Percentiles rank a stretch among this genome's conserved stretches.
These are phyloP conservation scores for Channallabes apus DNA, from an alignment of 2,797 vertebrate species.

Conservation along the genomic window DNA sequence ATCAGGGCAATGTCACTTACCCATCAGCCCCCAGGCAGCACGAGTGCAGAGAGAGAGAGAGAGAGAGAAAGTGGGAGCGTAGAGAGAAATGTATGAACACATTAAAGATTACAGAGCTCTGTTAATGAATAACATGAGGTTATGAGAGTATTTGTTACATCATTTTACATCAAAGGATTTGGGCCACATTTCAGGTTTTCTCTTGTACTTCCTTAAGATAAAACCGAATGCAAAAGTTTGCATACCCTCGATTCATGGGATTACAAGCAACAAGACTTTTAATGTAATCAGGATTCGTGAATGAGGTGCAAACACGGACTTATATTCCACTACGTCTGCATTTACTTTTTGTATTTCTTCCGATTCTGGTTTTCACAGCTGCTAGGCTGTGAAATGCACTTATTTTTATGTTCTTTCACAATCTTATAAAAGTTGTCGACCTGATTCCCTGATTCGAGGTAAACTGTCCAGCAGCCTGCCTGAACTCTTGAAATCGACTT, in stretches of 20 bases:
- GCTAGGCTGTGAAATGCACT: background rate
- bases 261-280: background rate
- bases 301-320: background rate
- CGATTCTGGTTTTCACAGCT: background rate
- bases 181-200: background rate
- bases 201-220: background rate
- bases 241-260: background rate
- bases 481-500: background rate
- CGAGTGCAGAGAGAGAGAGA: slow-evolving; percentile 63
- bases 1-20: slow-evolving; percentile 74
- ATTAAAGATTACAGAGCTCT: slow-evolving; percentile 18
- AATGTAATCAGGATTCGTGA: background rate
- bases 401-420: background rate
- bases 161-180: too few relatives aligned
- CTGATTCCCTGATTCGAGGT: background rate
- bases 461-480: background rate
- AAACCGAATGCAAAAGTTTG: background rate
- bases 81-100: background rate
- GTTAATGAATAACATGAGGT: background rate
- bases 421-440: background rate
- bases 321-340: background rate
- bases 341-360: background rate
- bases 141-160: background rate
- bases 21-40: slow-evolving; percentile 66
- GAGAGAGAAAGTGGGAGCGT: background rate